Percentiles rank a stretch among this genome's conserved stretches.
Conservation (phyloP, 2,888 invertebrate genomes). For the Ochropacha duplaris region DNA sequence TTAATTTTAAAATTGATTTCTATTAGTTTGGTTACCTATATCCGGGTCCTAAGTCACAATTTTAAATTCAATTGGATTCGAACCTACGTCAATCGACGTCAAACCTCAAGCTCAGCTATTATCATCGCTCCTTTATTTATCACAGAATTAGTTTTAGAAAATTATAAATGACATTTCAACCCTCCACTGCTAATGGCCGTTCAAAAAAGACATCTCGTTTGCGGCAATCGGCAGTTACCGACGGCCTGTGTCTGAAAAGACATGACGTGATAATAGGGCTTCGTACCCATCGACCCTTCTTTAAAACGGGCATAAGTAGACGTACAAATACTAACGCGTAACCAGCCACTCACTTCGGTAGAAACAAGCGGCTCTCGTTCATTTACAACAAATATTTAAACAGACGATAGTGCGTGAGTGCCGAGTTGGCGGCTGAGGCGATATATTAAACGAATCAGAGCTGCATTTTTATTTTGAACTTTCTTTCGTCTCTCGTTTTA, state of each 20-base stretch:
- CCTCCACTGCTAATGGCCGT: not conserved
- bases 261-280: not conserved
- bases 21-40: no score
- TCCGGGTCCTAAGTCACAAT: no score
- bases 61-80: no score
- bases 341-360: constrained; percentile 37
- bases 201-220: not conserved
- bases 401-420: constrained; percentile 26
- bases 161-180: not conserved
- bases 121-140: no score
- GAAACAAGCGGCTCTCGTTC: constrained; percentile 60
- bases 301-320: constrained; percentile 45
- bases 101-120: no score
- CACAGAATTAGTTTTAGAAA: not conserved
- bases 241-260: not conserved
- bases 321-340: constrained; percentile 43
- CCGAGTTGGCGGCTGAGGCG: not conserved
- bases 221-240: not conserved
- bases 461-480: no score
- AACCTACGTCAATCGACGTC: no score
- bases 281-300: constrained; percentile 16
- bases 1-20: no score
- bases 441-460: not conserved
- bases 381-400: constrained; percentile 67
- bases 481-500: no score